Base-by-base conservation (phyloP, 2,888 invertebrate genomes). In the Leucania comma region DNA sequence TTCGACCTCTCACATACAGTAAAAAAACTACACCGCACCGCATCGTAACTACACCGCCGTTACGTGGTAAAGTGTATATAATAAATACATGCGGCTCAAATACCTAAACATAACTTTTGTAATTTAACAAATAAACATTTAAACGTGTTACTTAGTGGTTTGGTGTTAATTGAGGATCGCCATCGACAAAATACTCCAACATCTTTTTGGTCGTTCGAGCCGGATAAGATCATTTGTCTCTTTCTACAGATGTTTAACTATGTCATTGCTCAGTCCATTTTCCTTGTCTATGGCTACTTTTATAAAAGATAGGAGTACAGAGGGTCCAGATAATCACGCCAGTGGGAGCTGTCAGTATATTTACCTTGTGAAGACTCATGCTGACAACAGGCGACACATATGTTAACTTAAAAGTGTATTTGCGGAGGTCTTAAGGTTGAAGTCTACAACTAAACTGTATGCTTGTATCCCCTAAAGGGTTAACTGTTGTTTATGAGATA, bases 221-320 rank as follows among this genome's bases (percentile, higher is more conserved):
- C n/a, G n/a, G n/a, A n/a, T n/a, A n/a, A n/a, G n/a, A n/a, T n/a
- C n/a, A n/a, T 10, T 29, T 54, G 26, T 12, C n/a, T 32, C 32
- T 56, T 12, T 56, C 32, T 12, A 10, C 3, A 4, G 12, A 38
- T 38, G 14, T 38, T 42, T 42, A 6, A 42, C 38, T 42, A 1
- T 20, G 29, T 9, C 3, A 54, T 0, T 20, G 1, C 26, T 29
- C 54, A 20, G 54, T 29, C 29, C 10, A 54, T 54, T 20, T 10
- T 54, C 54, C 20, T 3, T 54, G 48, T 75, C 48, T 62, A 17
- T 32, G 48, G n/a, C 24, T 32, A 17, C 12, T 26, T 38, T 68
- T 24, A 68, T 58, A 59, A 48, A 38, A 38, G 6, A 8, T 38
- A 51, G 8, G 2, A 42, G 17, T 24, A 14, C 38, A 38, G 35